These are phyloP conservation scores for Myotis daubentonii DNA, from an alignment of 2,797 vertebrate species.

Conservation along the genomic window DNA sequence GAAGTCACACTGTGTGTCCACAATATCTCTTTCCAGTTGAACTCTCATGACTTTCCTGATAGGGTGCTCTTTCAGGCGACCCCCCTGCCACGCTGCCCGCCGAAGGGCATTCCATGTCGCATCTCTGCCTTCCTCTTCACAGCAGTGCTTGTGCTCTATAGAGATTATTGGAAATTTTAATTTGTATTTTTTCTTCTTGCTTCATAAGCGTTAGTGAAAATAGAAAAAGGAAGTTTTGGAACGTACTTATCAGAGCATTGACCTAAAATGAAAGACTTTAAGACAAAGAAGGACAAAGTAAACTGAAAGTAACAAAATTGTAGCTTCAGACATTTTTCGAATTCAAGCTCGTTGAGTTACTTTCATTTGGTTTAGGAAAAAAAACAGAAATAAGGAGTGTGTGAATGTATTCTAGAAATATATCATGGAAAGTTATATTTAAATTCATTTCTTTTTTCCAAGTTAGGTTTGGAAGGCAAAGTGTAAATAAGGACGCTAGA, in stretches of 20 bases:
- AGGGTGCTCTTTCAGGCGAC: not conserved
- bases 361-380: not conserved
- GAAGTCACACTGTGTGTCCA: not conserved
- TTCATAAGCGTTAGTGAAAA: not conserved
- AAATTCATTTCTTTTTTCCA: not conserved
- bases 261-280: constrained; percentile 9
- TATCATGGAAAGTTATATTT: not conserved
- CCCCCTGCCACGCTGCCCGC: not conserved
- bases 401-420: not conserved
- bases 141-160: not conserved
- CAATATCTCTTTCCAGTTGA: not conserved
- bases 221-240: not conserved
- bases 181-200: constrained; percentile 15
- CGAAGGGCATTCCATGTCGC: not conserved
- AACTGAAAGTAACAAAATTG: not conserved
- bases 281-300: not conserved
- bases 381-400: not conserved
- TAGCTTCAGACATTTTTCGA: not conserved
- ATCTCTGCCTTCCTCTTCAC: not conserved
- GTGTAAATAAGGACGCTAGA: not conserved
- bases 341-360: not conserved
- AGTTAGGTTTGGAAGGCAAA: not conserved
- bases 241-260: not conserved
- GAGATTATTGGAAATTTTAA: not conserved
- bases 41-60: not conserved